Evolutionary conservation across 2,113 vertebrate genomes (phyloP).

Genomic region (Scomber japonicus): DNA sequence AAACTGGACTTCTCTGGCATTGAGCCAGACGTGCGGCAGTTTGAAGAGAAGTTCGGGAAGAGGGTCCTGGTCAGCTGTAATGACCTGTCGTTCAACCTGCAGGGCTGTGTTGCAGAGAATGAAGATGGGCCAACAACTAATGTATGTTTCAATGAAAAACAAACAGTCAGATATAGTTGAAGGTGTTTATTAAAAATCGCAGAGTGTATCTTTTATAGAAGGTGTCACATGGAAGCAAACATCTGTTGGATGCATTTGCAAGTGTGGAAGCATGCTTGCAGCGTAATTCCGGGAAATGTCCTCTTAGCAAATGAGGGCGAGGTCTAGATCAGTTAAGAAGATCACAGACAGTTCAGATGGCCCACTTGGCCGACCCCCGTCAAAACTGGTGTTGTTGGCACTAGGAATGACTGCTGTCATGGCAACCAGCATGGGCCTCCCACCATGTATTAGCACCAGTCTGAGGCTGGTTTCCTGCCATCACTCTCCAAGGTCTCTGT

Average conservation of each 20-base stretch:
- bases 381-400: conserved; percentile 45
- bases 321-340: conserved; percentile 57
- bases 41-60: conserved; percentile 97
- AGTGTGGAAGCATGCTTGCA: neutral
- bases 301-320: conserved; percentile 7
- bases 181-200: neutral
- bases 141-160: conserved; percentile 77
- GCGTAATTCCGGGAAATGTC: conserved; percentile 14
- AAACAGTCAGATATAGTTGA: neutral
- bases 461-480: conserved; percentile 70
- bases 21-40: conserved; percentile 94
- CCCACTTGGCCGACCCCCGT: conserved; percentile 30
- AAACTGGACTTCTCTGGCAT: conserved; percentile 94
- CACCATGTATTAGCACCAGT: conserved; percentile 54
- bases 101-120: conserved; percentile 93
- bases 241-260: neutral
- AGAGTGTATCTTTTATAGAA: neutral
- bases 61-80: conserved; percentile 94
- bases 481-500: conserved; percentile 52
- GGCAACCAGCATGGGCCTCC: conserved; percentile 52
- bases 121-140: conserved; percentile 96
- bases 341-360: conserved; percentile 59
- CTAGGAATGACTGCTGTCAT: conserved; percentile 16
- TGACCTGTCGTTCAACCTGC: conserved; percentile 95
- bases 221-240: neutral